phyloP scores from a whole-genome alignment of 2,888 invertebrate species.

The Sesia bembeciformis region DNA sequence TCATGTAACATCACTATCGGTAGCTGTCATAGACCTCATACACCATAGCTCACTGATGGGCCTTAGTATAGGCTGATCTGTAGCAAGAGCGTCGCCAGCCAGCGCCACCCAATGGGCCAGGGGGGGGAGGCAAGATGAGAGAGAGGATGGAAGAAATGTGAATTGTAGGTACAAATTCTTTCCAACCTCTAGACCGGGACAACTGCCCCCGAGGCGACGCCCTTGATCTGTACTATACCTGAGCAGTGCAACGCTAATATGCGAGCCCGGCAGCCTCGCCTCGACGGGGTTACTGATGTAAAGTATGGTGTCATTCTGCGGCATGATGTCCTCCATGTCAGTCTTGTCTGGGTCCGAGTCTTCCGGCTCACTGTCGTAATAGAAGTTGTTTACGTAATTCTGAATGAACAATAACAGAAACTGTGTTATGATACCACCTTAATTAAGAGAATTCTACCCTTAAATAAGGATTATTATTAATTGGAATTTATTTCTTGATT shows the following conservation, averaged over 20 bases:
- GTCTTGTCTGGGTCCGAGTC: constrained; percentile 1
- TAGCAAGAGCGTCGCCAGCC: neutral
- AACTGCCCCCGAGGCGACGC: neutral
- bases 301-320: constrained; percentile 20
- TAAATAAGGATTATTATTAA: neutral
- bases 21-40: too few species aligned
- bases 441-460: neutral
- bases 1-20: too few species aligned
- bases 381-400: constrained; percentile 20
- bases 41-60: too few species aligned
- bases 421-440: too few species aligned
- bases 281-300: constrained; percentile 43
- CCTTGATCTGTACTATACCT: constrained; percentile 18
- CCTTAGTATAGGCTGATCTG: neutral
- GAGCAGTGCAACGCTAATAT: constrained; percentile 29
- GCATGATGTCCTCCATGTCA: neutral
- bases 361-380: constrained; percentile 25
- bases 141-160: too few species aligned
- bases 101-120: neutral
- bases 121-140: too few species aligned
- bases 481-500: neutral
- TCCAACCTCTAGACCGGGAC: too few species aligned
- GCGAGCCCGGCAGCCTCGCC: constrained; percentile 37
- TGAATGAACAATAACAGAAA: neutral
- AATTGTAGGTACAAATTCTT: too few species aligned